Base-by-base conservation (phyloP, 1,140 invertebrate species). In the Bombus huntii region DNA sequence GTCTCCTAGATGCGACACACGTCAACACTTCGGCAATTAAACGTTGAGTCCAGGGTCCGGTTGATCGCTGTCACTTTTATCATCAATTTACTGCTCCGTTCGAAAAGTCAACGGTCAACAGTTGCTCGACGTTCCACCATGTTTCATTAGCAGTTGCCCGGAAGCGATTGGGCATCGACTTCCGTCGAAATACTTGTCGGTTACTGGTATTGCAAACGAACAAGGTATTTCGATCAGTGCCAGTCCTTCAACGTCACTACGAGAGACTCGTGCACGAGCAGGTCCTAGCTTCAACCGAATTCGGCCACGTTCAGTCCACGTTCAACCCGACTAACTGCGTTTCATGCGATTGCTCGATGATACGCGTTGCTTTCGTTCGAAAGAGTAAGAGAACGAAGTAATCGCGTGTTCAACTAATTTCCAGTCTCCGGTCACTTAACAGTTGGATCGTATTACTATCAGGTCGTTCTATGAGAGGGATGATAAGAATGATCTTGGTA, bases 211-310 rank as follows among this genome's bases (percentile, higher is more conserved):
- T 89, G 73, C 81, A 72, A 77, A n/a, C 75, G 90, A 93, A 93
- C 91, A 93, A 91, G 92, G 91, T 88, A 92, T 92, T 93, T 94
- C 92, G 92, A 94, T 94, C 92, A 93, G 91, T 86, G 83, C 47
- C 83, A 70, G 79, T 83, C 83, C 86, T 86, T 73, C 70, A 44
- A 72, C 83, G 72, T 81, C 47, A 34, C 3, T 65, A 59, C 18
- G 42, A 90, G 89, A 66, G 53, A 71, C 80, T 76, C 44, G 70
- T 73, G 81, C 81, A 68, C 18, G 31, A 47, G 13, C 76, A 77
- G 39, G 74, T 75, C 68, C 62, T 70, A n/a, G 22, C 13, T 28
- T 22, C 15, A 28, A 47, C 44, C 66, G 70, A 90, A 90, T 88
- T 90, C 66, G 65, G 28, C 15, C 6, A 28, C 31, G 22, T 44